Base-by-base conservation (phyloP, 2,797 vertebrate species). In the Rhynchonycteris naso region DNA sequence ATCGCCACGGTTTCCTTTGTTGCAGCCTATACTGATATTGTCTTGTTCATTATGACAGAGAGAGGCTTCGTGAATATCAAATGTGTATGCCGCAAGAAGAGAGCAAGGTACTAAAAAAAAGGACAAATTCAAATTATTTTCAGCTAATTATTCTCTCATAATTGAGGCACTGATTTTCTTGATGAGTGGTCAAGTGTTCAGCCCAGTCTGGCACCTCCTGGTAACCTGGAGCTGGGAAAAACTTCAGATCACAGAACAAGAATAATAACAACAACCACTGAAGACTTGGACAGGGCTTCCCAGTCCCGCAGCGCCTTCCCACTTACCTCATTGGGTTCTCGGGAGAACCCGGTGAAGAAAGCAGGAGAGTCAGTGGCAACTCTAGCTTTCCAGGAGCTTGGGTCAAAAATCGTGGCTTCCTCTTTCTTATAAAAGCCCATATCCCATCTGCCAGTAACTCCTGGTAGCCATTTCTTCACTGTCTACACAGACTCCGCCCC, bases 91-190 rank as follows among this genome's bases (percentile, higher is more conserved):
- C 38, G 69, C 96, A 79, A 54, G 75, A 87, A 92, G 92, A 92
- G 52, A 88, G 19, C 0, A 12, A 72, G 80, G 19, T n/a, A 43
- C 83, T 68, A 38, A 88, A 91, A 94, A 94, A 94, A 94, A 95
- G 90, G 95, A 88, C 92, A 91, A 33, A 94, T 97, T 88, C 79
- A 81, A 94, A 94, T 92, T 93, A 88, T 80, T 94, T 94, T 93
- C 93, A 81, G 80, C 88, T 96, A 89, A 90, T 93, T 95, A 80
- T 87, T 90, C 75, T 91, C 66, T 90, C 12, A 0, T 93, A 88
- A 94, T 91, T 56, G 85, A 97, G 88, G 92, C 47, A 8, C 65
- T 79, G 88, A 83, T 93, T 96, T 97, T 94, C 92, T 72, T 85
- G 92, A 97, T 81, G 61, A 82, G 80, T 43, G 28, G 80, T n/a